Percentiles rank a stretch among this genome's conserved stretches.
These are phyloP conservation scores for Elgaria multicarinata DNA, from an alignment of 2,113 vertebrate genomes.

Conservation along the genomic window DNA sequence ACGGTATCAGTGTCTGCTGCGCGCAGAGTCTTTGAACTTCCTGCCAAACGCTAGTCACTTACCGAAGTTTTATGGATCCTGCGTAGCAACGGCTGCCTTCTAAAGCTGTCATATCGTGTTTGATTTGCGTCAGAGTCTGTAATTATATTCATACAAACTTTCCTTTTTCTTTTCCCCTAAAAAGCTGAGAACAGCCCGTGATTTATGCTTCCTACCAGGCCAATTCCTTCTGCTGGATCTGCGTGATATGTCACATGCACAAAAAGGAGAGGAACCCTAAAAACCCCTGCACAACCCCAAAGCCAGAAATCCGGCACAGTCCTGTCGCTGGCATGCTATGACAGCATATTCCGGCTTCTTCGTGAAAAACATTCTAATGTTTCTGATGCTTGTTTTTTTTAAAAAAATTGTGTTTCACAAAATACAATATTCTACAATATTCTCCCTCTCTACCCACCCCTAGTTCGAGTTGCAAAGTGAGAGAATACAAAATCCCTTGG, in stretches of 20 bases:
- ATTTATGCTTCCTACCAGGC: constrained; percentile 69
- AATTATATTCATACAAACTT: constrained; percentile 67
- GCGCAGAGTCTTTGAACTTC: constrained; percentile 58
- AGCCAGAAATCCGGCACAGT: background rate
- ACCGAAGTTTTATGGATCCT: constrained; percentile 62
- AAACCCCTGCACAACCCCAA: background rate
- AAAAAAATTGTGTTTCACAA: too few relatives aligned
- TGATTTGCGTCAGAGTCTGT: constrained; percentile 66
- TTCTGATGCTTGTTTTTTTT: background rate
- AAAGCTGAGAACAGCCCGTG: constrained; percentile 55
- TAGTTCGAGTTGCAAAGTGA: too few relatives aligned
- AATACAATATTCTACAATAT: too few relatives aligned
- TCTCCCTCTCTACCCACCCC: too few relatives aligned
- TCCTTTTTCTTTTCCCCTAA: constrained; percentile 41
- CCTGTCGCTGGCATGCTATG: constrained; percentile 21
- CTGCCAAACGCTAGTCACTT: constrained; percentile 64
- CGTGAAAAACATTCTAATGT: too few relatives aligned
- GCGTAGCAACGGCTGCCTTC: constrained; percentile 54
- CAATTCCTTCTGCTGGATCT: constrained; percentile 41
- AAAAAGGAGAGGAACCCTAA: background rate
- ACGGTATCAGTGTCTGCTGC: constrained; percentile 42
- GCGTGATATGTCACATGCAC: constrained; percentile 33
- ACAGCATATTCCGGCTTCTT: background rate
- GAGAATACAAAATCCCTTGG: too few relatives aligned
- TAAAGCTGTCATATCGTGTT: constrained; percentile 68